Base-by-base conservation (phyloP, 2,797 vertebrate genomes). In the Neosalanx taihuensis region DNA sequence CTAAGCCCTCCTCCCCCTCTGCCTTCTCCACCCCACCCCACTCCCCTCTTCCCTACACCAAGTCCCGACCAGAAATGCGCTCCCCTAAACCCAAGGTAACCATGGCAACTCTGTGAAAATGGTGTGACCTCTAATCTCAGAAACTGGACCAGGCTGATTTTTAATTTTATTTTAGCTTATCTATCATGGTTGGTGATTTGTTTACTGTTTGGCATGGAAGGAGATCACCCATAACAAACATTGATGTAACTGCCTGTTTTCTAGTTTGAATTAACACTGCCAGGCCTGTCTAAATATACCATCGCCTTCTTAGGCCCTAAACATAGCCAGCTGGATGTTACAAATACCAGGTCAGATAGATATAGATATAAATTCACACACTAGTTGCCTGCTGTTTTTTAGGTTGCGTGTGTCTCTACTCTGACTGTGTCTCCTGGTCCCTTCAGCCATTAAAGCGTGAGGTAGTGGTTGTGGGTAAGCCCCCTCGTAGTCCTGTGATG, bases 401-500 rank as follows among this genome's bases (percentile, higher is more conserved):
- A 46, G 72, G 57, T 72, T 51, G 61, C 53, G 56, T 7, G 29
- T 62, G 31, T 18, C 63, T 66, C 68, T 33, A 46, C 29, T 33
- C 12, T 64, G 15, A 17, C 58, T 69, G 41, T 63, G 59, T 59
- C 17, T 67, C 37, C 18, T 82, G 79, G 56, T 66, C 20, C 13
- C 30, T 33, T 31, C 84, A 85, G 84, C 73, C 81, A 74, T 72
- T 76, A 15, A 49, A 57, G 26, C 66, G 89, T 72, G 90, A 94
- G 72, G 56, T 89, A 71, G 87, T 86, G 89, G 88, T 95, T 88
- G 83, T 93, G 86, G 92, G 94, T 89, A 96, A 95, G 84, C 95
- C 95, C 82, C 95, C 95, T 68, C 94, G 93, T 87, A 95, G 94
- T 83, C 95, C 95, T 77, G 91, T 93, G 92, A 89, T 93, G 93